Evolutionary conservation across 2,113 vertebrate genomes (phyloP).

Genomic region (Hyperopisus bebe): DNA sequence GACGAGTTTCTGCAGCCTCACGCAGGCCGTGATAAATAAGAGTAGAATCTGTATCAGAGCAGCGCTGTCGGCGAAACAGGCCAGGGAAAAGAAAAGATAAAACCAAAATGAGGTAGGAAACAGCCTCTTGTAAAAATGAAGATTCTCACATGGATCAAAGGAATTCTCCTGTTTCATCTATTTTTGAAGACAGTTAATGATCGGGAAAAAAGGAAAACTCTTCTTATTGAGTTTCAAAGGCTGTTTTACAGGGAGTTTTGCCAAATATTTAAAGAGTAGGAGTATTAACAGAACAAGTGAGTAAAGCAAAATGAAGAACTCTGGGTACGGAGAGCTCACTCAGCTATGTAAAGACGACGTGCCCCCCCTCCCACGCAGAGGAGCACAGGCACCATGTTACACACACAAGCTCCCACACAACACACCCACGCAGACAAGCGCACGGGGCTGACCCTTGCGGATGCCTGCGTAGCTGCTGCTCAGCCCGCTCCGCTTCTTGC

Average conservation of each 20-base stretch:
- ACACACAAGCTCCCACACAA: background rate
- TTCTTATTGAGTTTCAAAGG: background rate
- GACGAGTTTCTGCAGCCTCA: background rate
- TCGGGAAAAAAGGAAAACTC: conserved; percentile 6
- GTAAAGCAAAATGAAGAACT: background rate
- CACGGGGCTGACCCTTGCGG: conserved; percentile 76
- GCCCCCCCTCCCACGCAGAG: background rate
- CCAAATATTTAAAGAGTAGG: background rate
- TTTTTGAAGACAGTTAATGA: conserved; percentile 10
- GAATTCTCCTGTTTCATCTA: background rate
- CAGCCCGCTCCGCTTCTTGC: conserved; percentile 88
- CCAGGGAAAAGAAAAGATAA: background rate
- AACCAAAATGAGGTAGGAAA: background rate
- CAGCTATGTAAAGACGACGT: background rate
- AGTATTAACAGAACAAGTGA: background rate
- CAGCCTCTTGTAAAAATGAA: background rate
- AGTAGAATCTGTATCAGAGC: background rate
- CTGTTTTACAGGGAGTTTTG: background rate
- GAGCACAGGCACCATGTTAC: background rate
- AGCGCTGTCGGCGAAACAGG: background rate
- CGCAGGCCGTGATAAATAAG: background rate
- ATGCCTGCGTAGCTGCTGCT: conserved; percentile 90
- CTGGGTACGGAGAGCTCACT: background rate
- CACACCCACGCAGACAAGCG: conserved; percentile 31
- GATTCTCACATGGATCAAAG: conserved; percentile 15